Evolutionary conservation across 1,140 invertebrate genomes (phyloP), one percentile per base, ranked within the genome.

Genomic region (Hyles vespertilio): DNA sequence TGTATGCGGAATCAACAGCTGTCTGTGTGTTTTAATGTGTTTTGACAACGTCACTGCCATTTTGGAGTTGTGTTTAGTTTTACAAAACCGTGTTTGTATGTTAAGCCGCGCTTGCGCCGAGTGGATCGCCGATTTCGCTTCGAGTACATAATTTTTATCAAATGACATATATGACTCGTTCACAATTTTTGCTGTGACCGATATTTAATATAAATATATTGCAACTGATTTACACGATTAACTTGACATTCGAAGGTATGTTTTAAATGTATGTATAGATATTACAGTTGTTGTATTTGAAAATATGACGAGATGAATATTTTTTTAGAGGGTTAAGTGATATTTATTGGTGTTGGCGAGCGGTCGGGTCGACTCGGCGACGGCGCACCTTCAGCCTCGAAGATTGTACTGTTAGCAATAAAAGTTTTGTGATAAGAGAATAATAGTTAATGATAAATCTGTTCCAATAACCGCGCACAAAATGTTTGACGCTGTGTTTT

Each of bases 371-470:
- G 6, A 10, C 50, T 56, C 46, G 11, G 46, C 45, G 59, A 53
- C 34, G 47, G 11, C n/a, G 34, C 44, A 51, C 51, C 33, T 52
- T 55, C 49, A 51, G 56, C 60, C 63, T 72, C 65, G 61, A 72
- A 68, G 60, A 67, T 12, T 61, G 67, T 68, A 77, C 63, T 65
- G 53, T 79, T 84, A 87, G 84, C 84, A 87, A 87, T 87, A 87
- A 84, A 77, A 54, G 22, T 63, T 79, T 77, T 87, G 84, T 86
- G 83, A 87, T 87, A 87, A 77, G 73, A 70, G 53, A 69, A 68
- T 68, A 69, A 63, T 66, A 56, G 48, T 65, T 46, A 46, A 60
- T 56, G 46, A 54, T 61, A 56, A 65, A 68, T 46, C 63, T 63
- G 68, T 75, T 76, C 60, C 10, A 47, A 62, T 77, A 73, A 69